Evolutionary conservation across 2,797 vertebrate species (phyloP).

Genomic region (Fringilla coelebs): DNA sequence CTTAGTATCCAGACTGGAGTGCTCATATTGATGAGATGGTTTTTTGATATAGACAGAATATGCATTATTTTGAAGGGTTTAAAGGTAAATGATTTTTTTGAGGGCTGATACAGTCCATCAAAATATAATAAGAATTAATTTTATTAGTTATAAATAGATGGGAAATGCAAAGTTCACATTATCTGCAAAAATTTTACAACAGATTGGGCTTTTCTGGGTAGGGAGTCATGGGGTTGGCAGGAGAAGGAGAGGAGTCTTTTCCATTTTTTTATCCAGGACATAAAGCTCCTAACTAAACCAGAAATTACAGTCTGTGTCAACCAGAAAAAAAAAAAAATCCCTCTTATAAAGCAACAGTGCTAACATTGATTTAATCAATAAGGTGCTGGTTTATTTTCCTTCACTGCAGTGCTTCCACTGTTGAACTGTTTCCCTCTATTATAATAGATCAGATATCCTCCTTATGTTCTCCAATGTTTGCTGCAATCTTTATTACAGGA

Average conservation of each 20-base stretch:
- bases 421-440: not conserved
- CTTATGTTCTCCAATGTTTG: not conserved
- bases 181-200: not conserved
- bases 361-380: not conserved
- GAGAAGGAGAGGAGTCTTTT: fast-evolving
- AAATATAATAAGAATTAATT: not conserved
- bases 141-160: not conserved
- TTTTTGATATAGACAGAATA: not conserved
- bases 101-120: not conserved
- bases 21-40: not conserved
- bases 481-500: not conserved
- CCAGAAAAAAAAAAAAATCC: fast-evolving
- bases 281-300: not conserved
- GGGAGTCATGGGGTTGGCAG: not conserved
- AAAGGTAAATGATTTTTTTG: not conserved
- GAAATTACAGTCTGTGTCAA: not conserved
- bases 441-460: not conserved
- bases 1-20: not conserved
- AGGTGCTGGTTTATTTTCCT: not conserved
- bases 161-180: not conserved
- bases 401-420: not conserved
- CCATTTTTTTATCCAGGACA: not conserved
- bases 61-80: not conserved
- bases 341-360: not conserved
- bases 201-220: not conserved